Base-by-base conservation (phyloP, 1,140 invertebrate genomes). In the Calephelis nemesis region DNA sequence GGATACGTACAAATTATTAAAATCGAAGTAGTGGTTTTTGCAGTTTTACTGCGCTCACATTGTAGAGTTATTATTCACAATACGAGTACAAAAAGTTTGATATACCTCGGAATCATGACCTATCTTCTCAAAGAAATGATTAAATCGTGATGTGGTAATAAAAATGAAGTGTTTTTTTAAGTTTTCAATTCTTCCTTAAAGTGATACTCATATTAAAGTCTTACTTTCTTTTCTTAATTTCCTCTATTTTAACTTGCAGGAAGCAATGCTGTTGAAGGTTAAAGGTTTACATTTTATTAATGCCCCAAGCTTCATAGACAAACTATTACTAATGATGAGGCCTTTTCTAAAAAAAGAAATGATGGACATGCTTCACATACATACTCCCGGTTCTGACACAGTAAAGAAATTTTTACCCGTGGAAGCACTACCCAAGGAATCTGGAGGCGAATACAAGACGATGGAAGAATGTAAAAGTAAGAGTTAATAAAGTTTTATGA, bases 331-430 rank as follows among this genome's bases (percentile, higher is more conserved):
- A 4, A 76, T 96, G 54, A 93, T 96, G 85, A 94, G 92, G 74
- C 95, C 95, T 0, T 95, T 96, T 68, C 93, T 96, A 92, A 96
- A 96, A 74, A 95, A 95, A 62, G 93, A 95, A 67, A 77, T 96
- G 0, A 75, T 94, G 15, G 93, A 93, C 15, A 90, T 95, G 77
- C 87, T 95, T 72, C 76, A 88, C 13, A 74, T 94, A 48, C 93
- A 94, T 74, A 78, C 81, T 12, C 67, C 78, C 10, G 80, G 81
- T 7, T 73, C 87, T 7, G 87, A 88, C 10, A 88, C 87, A 13
- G 47, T 94, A 5, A 76, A 83, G 30, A 81, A 92, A 69, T 90
- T 65, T 52, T 7, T 85, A 13, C 77, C 83, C 0, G 71, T 80
- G 12, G 78, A 77, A 10, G 82, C 73, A 0, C 42, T 87, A 19